Evolutionary conservation across 2,797 vertebrate species (phyloP).

Genomic region (Pachyuromys duprasi): DNA sequence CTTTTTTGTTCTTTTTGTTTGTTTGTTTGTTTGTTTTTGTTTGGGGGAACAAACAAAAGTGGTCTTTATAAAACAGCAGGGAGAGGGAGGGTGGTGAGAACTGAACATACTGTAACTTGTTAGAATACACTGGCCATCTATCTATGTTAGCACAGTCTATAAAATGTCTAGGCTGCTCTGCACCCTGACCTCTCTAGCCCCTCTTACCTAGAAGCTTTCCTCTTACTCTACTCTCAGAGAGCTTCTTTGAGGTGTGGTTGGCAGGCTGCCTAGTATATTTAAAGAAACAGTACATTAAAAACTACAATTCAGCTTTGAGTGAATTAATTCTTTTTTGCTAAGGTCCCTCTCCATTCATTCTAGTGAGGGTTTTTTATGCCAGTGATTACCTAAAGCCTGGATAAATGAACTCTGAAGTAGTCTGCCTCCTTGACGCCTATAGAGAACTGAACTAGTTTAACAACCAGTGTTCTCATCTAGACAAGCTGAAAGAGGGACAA

Average conservation of each 20-base stretch:
- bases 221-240: background rate
- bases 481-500: background rate
- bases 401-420: background rate
- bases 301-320: constrained; percentile 30
- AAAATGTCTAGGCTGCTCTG: background rate
- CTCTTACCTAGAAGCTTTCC: background rate
- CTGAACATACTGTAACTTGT: background rate
- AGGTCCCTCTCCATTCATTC: background rate
- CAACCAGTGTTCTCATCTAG: background rate
- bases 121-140: background rate
- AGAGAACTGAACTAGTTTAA: background rate
- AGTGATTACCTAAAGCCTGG: background rate
- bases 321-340: background rate
- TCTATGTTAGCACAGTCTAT: background rate
- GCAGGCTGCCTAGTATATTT: background rate
- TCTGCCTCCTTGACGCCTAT: background rate
- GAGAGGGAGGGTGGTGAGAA: background rate
- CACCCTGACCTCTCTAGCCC: background rate
- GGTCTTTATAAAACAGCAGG: background rate
- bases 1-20: no score
- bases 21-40: no score
- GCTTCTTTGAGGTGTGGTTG: background rate
- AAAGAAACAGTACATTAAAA: background rate
- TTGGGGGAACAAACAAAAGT: background rate
- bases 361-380: background rate